Evolutionary conservation across 2,113 vertebrate genomes (phyloP).

Genomic region (Pandion haliaetus): DNA sequence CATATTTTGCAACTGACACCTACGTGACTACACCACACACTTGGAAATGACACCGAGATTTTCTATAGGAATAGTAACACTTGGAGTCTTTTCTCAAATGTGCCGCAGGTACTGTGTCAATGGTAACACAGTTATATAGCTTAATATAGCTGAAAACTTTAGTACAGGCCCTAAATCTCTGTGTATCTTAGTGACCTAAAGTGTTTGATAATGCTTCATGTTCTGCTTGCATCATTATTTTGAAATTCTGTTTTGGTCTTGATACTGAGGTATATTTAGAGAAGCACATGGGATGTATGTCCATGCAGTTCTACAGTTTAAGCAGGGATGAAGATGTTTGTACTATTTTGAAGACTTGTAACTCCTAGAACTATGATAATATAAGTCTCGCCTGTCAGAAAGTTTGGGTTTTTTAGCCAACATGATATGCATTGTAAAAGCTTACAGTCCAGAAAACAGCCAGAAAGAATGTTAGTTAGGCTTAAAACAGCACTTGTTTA

Average conservation of each 20-base stretch:
- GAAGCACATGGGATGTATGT: not conserved
- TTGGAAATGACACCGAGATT: not conserved
- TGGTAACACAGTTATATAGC: not conserved
- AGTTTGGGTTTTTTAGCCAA: not conserved
- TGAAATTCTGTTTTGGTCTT: not conserved
- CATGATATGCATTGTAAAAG: not conserved
- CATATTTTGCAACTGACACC: not conserved
- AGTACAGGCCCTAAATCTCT: not conserved
- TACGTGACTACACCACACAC: fast-evolving
- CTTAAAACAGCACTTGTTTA: not conserved
- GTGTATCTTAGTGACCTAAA: not conserved
- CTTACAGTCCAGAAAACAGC: not conserved
- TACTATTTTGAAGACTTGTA: not conserved
- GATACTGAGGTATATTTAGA: not conserved
- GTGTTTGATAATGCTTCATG: not conserved
- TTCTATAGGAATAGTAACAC: not conserved
- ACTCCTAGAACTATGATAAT: not conserved
- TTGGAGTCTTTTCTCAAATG: not conserved
- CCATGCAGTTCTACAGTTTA: not conserved
- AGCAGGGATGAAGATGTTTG: not conserved
- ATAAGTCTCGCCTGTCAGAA: not conserved
- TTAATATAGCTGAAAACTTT: not conserved
- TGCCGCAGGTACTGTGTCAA: not conserved
- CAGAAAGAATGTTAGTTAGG: not conserved
- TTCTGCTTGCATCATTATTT: not conserved